Percentiles rank a stretch among this genome's conserved stretches.
These are phyloP conservation scores for Rhorus exstirpatorius DNA, from an alignment of 2,888 invertebrate genomes.

Conservation along the genomic window DNA sequence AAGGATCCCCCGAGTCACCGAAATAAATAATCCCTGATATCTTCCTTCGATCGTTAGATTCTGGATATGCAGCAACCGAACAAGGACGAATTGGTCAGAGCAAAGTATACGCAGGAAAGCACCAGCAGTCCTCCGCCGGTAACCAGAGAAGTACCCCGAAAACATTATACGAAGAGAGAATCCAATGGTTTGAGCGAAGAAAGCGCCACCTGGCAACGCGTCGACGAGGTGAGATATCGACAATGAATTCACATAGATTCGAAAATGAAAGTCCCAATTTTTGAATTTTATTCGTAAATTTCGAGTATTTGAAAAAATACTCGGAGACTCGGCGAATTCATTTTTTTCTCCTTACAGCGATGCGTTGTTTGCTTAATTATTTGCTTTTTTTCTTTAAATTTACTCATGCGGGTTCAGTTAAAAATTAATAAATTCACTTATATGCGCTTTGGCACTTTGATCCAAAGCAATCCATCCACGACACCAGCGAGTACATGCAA, in stretches of 20 bases:
- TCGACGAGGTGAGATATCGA: slow-evolving; percentile 55
- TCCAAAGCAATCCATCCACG: slow-evolving; percentile 77
- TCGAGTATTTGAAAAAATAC: too few species aligned
- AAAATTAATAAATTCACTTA: too few species aligned
- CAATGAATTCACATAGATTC: too few species aligned
- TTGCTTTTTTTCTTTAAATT: too few species aligned
- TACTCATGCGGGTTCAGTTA: too few species aligned
- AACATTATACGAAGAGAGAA: slow-evolving; percentile 81
- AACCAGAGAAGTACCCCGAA: slow-evolving; percentile 81
- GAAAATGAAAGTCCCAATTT: too few species aligned
- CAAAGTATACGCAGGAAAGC: slow-evolving; percentile 57
- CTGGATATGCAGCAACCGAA: slow-evolving; percentile 81
- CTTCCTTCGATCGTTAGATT: slow-evolving; percentile 76
- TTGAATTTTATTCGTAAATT: too few species aligned
- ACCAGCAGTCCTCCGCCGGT: slow-evolving; percentile 77
- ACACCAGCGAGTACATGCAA: slow-evolving; percentile 79
- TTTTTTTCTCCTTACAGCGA: too few species aligned
- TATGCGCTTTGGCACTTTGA: too few species aligned
- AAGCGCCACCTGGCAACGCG: slow-evolving; percentile 80
- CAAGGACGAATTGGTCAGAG: slow-evolving; percentile 49
- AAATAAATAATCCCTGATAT: too few species aligned
- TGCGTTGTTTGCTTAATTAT: too few species aligned
- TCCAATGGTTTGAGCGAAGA: slow-evolving; percentile 80
- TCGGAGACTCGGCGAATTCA: neutral
- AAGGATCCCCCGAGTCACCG: too few species aligned